Evolutionary conservation across 2,888 invertebrate species (phyloP), one percentile per base, ranked within the genome.

Genomic region (Hirtodrosophila cameraria): DNA sequence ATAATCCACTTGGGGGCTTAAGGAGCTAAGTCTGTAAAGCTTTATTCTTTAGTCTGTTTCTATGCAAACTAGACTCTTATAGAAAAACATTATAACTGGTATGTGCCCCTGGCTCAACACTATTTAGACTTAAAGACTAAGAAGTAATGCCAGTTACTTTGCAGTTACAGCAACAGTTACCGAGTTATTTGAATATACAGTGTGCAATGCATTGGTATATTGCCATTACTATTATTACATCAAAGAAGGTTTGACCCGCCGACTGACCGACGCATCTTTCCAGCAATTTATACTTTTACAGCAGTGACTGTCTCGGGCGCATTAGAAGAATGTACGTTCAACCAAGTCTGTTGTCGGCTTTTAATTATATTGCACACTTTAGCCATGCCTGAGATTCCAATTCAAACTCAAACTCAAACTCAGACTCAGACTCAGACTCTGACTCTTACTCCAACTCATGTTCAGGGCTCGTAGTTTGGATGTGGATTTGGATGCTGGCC

Each of bases 321-420:
- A 86, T 80, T 78, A 76, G 75, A 88, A 76, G 87, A 83, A 75
- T 69, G 66, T 52, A 64, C 67, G 70, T 41, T 23, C 23, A 25
- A 7, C 63, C 64, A 68, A 75, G 79, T 75, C 81, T 84, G 73
- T 83, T 89, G 88, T 88, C 88, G 89, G 88, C 89, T 87, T 89
- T 89, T 82, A 87, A 88, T 75, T 89, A 89, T 88, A 89, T 89
- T 89, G 87, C 88, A 89, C 88, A 82, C 88, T 88, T 87, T 89
- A 85, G 88, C 69, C 62, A 53, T 46, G 45, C 25, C 62, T 45
- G 45, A 33, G 53, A 65, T n/a, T 66, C 54, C 57, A 38, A 60
- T 18, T 66, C 55, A 48, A 31, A 48, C 39, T 57, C 68, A 15
- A 50, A 68, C 20, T 64, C 50, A 36, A 33, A 38, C 53, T 61